phyloP scores from a whole-genome alignment of 2,113 vertebrate genomes.

The Piprites chloris region DNA sequence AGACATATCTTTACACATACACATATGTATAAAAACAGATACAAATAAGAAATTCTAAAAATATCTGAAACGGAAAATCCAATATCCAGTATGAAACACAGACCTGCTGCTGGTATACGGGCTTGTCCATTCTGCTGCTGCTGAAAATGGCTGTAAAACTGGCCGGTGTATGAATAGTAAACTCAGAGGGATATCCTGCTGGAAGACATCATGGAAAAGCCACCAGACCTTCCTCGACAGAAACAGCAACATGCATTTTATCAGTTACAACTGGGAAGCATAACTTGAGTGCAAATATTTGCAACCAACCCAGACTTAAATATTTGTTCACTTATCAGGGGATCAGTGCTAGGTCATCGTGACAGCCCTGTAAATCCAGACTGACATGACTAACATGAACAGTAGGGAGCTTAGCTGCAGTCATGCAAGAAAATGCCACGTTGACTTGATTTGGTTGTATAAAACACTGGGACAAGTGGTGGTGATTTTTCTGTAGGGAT shows the following conservation, averaged over 20 bases:
- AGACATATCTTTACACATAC: not conserved
- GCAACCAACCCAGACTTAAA: not conserved
- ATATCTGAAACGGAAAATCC: not conserved
- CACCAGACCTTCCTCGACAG: not conserved
- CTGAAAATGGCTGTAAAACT: not conserved
- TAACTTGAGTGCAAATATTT: not conserved
- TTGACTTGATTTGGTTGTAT: not conserved
- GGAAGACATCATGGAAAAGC: not conserved
- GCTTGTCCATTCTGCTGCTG: not conserved
- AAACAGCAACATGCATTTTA: not conserved
- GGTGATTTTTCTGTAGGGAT: not conserved
- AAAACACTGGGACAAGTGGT: not conserved
- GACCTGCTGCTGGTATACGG: not conserved
- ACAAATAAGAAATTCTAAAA: not conserved
- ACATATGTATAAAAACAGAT: not conserved
- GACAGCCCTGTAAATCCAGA: not conserved
- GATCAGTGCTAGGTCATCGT: not conserved
- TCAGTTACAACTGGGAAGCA: not conserved
- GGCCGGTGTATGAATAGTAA: not conserved
- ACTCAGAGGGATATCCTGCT: not conserved
- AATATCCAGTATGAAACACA: not conserved
- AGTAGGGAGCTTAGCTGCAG: fast-evolving
- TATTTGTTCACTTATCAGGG: not conserved
- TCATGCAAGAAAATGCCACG: fast-evolving
- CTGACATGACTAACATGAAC: not conserved